Conservation (phyloP, 2,888 invertebrate species). For the Colostygia pectinataria region DNA sequence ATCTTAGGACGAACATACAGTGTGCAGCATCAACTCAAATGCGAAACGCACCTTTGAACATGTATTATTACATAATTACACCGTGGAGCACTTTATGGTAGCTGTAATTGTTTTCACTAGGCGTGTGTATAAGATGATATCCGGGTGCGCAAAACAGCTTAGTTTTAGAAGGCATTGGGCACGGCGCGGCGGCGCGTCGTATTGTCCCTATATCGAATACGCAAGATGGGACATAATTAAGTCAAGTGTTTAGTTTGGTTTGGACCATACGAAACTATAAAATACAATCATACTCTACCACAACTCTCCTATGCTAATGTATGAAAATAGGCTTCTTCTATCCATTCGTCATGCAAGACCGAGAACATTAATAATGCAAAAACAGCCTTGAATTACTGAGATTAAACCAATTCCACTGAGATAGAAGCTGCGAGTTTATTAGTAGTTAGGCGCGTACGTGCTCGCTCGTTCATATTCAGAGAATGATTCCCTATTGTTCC, state of each 20-base stretch:
- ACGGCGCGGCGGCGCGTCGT: no score
- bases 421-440: constrained; percentile 42
- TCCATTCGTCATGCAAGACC: constrained; percentile 17
- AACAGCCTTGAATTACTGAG: constrained; percentile 48
- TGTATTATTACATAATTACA: no score
- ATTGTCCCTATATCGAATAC: constrained; percentile 6
- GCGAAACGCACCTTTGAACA: no score
- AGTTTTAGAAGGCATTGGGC: no score
- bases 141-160: no score
- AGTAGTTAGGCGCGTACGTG: constrained; percentile 14
- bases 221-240: constrained; percentile 8
- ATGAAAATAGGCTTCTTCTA: constrained; percentile 12
- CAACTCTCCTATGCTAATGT: background rate
- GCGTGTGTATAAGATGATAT: no score
- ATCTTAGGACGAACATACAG: no score
- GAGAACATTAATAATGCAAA: constrained; percentile 57
- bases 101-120: no score
- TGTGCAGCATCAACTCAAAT: no score
- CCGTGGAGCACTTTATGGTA: no score
- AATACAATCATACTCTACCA: background rate
- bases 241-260: background rate
- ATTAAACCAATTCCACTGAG: constrained; percentile 38
- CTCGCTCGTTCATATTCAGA: constrained; percentile 14
- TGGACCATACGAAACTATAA: constrained; percentile 2
- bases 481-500: constrained; percentile 27